A percentile compares a stretch with the other conserved stretches of the same genome.
Conservation (phyloP, 1,140 invertebrate species). For the Leptestheria dahalacensis region DNA sequence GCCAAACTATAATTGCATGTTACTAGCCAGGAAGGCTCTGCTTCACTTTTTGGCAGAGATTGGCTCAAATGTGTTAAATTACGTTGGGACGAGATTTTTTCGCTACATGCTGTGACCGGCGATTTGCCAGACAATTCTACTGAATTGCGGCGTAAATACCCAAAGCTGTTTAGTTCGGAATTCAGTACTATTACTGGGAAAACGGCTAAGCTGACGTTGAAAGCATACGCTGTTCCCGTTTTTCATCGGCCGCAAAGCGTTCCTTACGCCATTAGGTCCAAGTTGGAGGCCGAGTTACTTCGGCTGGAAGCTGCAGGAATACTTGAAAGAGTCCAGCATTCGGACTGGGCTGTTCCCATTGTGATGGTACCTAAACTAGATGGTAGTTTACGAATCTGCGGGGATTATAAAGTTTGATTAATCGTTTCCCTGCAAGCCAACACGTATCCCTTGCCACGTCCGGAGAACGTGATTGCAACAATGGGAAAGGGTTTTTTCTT, state of each 20-base stretch:
- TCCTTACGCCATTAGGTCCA: too few relatives aligned
- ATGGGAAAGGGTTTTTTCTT: conserved; percentile 23
- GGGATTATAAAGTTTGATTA: too few relatives aligned
- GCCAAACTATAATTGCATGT: not conserved
- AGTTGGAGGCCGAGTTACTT: too few relatives aligned
- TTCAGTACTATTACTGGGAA: too few relatives aligned
- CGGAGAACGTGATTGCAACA: conserved; percentile 28
- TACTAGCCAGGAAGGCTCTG: not conserved
- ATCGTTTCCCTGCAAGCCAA: too few relatives aligned
- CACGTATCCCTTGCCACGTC: too few relatives aligned
- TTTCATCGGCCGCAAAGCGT: conserved; percentile 26
- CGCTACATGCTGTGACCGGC: not conserved
- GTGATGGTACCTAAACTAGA: conserved; percentile 32
- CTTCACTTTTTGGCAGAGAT: conserved; percentile 1
- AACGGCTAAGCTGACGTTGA: not conserved
- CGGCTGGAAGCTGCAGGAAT: too few relatives aligned
- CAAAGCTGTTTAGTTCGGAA: too few relatives aligned
- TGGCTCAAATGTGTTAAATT: too few relatives aligned
- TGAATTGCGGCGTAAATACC: not conserved
- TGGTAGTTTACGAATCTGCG: too few relatives aligned
- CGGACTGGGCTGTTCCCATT: conserved; percentile 34
- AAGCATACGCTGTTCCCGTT: conserved; percentile 19
- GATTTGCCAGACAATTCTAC: not conserved
- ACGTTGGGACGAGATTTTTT: not conserved
- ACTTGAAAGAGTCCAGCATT: conserved; percentile 26